These are phyloP conservation scores for Staurois parvus DNA, from an alignment of 2,797 vertebrate species.

Conservation along the genomic window DNA sequence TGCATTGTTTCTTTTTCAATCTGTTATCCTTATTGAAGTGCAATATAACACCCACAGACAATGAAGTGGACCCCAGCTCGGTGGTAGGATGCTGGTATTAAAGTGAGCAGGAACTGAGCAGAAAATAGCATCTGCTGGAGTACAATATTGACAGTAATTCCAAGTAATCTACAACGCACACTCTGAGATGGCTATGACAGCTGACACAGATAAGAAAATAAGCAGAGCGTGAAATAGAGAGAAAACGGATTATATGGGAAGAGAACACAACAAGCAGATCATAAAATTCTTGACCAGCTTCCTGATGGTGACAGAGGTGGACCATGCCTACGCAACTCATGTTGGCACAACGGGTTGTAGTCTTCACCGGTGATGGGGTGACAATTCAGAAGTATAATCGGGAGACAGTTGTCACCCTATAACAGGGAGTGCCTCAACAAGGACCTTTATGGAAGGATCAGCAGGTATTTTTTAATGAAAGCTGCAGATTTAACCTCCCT, in stretches of 20 bases:
- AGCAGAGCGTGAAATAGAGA: constrained; percentile 1
- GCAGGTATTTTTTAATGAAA: no score
- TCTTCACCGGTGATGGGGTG: no score
- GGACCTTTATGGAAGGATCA: no score
- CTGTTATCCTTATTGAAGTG: not conserved
- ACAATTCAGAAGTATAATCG: no score
- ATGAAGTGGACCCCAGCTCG: not conserved
- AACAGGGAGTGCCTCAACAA: no score
- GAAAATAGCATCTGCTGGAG: constrained; percentile 20
- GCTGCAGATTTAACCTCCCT: no score
- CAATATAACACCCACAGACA: not conserved
- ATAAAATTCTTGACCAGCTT: not conserved
- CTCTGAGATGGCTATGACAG: constrained; percentile 3
- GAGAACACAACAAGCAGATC: not conserved
- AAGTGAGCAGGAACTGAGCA: not conserved
- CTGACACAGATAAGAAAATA: constrained; percentile 28
- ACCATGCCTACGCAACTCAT: no score
- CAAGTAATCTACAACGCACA: constrained; percentile 11
- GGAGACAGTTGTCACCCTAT: no score
- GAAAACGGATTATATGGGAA: not conserved
- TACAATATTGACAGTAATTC: constrained; percentile 1
- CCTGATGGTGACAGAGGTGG: no score
- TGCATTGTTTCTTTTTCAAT: not conserved
- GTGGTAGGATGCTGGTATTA: no score
- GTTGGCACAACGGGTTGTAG: no score